Evolutionary conservation across 2,888 invertebrate species (phyloP).

Genomic region (Drosophila prolongata): DNA sequence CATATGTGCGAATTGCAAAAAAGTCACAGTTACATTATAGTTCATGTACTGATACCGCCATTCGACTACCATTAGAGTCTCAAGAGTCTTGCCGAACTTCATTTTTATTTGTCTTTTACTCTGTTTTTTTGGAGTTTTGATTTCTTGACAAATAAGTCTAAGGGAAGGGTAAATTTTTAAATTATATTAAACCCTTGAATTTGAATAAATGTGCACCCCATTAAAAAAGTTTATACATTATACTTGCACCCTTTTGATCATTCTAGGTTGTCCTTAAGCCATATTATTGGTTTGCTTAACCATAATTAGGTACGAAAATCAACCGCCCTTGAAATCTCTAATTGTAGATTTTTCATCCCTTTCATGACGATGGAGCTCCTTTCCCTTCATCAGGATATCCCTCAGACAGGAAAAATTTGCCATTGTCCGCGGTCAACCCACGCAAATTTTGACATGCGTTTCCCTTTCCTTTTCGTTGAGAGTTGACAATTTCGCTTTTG

Average conservation of each 20-base stretch:
- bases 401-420: neutral
- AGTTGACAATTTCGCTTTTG: slow-evolving; percentile 57
- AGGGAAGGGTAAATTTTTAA: too few species aligned
- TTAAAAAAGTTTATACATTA: too few species aligned
- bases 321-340: slow-evolving; percentile 2
- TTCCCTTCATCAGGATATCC: neutral
- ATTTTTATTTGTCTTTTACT: slow-evolving; percentile 85
- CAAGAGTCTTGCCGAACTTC: slow-evolving; percentile 98
- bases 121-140: neutral
- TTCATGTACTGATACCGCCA: slow-evolving; percentile 98
- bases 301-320: neutral
- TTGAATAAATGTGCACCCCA: too few species aligned
- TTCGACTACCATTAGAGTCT: slow-evolving; percentile 98
- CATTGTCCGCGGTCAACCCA: slow-evolving; percentile 40
- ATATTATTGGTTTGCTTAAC: neutral
- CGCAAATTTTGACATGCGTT: slow-evolving; percentile 48
- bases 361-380: neutral
- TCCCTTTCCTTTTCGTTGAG: slow-evolving; percentile 2
- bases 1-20: accelerated
- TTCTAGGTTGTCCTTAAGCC: neutral
- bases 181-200: too few species aligned
- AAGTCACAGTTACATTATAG: slow-evolving; percentile 87
- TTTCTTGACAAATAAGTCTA: neutral
- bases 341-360: slow-evolving; percentile 8
- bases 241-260: neutral